Base-by-base conservation (phyloP, 2,113 vertebrate genomes). In the Tyrannus savana region DNA sequence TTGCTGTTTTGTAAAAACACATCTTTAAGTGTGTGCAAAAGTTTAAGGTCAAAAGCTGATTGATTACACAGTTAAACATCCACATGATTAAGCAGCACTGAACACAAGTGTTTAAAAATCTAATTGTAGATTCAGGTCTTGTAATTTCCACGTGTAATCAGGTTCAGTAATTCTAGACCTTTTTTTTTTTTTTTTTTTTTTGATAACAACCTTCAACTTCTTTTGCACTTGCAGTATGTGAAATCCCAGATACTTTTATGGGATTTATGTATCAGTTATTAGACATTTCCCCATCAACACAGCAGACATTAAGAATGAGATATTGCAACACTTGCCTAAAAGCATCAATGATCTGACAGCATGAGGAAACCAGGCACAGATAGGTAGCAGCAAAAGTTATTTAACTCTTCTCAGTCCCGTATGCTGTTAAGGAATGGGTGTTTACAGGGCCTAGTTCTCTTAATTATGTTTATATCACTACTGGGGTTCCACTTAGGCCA, bases 361-460 rank as follows among this genome's bases (percentile, higher is more conserved):
- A 28, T 7, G 24, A 15, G 44, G 25, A 86, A 80, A 60, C 2
- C 23, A 76, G 15, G 4, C 10, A 46, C 19, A 73, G 37, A 35
- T 19, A 86, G 14, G n/a, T 16, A 59, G 11, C 31, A 69, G 10
- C 27, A 41, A 33, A 80, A 69, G 4, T 42, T 84, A 19, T 71
- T 71, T 87, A 37, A 37, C 1, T 14, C 2, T 71, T 30, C 10
- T 72, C 30, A 56, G 11, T 35, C 24, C 12, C 78, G 7, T 28
- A 4, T 64, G 12, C 19, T 44, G 6, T 41, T n/a, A 35, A 2
- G 11, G 27, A 68, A 31, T 30, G 5, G 21, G 6, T 41, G 3
- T 31, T 55, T 67, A 30, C 0, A 2, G 22, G 13, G 1, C 4
- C 8, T n/a, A 35, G 21, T 50, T 55, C 35, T 50, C 6, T n/a